Conservation (phyloP, 1,140 invertebrate species). For the Nephila pilipes region DNA sequence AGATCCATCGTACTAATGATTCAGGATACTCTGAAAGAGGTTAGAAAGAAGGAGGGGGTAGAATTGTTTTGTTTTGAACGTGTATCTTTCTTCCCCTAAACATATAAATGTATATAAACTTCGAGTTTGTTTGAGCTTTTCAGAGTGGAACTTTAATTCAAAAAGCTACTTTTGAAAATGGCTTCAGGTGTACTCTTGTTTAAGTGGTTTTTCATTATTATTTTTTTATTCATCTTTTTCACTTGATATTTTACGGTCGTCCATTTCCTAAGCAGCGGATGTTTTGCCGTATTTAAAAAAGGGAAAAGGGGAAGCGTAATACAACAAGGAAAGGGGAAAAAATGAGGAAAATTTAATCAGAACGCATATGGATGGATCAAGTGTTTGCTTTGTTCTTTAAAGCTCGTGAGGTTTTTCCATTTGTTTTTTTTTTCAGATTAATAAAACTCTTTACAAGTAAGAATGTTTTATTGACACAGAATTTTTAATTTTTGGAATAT, state of each 20-base stretch:
- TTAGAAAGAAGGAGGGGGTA: not conserved
- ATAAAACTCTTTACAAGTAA: not conserved
- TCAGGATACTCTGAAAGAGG: slow-evolving; percentile 33
- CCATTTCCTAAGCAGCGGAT: slow-evolving; percentile 13
- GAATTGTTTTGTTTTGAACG: slow-evolving; percentile 55
- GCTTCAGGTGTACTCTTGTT: slow-evolving; percentile 60
- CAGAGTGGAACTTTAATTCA: slow-evolving; percentile 71
- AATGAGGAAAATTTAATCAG: slow-evolving; percentile 31
- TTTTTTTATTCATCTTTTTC: slow-evolving; percentile 49
- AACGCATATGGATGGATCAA: not conserved
- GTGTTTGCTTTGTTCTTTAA: slow-evolving; percentile 17
- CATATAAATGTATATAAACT: slow-evolving; percentile 66
- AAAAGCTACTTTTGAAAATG: slow-evolving; percentile 74
- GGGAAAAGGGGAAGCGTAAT: not conserved
- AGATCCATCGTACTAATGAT: slow-evolving; percentile 70
- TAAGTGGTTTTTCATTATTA: slow-evolving; percentile 70
- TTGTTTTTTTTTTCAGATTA: not conserved
- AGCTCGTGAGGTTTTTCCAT: not conserved
- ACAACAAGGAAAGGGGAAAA: not conserved
- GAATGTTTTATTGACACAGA: not conserved
- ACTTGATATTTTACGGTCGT: slow-evolving; percentile 5
- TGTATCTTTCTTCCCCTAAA: slow-evolving; percentile 24
- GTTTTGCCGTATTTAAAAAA: slow-evolving; percentile 44
- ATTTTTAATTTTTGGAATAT: too few species aligned
- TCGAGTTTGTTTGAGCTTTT: slow-evolving; percentile 61